Conservation (phyloP, 1,140 invertebrate genomes). For the Cyclargus thomasi region DNA sequence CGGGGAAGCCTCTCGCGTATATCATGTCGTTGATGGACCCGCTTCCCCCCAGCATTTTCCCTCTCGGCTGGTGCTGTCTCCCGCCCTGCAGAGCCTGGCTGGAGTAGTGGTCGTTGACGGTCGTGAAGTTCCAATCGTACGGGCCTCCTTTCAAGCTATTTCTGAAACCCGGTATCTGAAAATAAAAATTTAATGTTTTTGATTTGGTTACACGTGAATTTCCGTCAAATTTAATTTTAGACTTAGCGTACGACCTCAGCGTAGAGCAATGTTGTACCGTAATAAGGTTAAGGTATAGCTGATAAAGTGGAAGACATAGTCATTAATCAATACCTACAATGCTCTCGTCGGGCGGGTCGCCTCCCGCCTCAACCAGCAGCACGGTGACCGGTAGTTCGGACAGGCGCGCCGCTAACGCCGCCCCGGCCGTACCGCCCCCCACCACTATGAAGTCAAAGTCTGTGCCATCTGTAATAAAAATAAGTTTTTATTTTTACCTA, state of each 20-base stretch:
- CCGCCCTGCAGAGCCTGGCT: constrained; percentile 45
- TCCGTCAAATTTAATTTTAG: too few species aligned
- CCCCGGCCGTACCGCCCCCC: constrained; percentile 81
- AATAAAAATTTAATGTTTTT: constrained; percentile 5
- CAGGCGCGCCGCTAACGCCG: constrained; percentile 49
- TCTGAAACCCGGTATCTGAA: constrained; percentile 49
- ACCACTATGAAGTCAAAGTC: constrained; percentile 63
- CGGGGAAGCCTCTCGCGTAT: constrained; percentile 84
- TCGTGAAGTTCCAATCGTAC: constrained; percentile 62
- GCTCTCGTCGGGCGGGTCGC: constrained; percentile 47
- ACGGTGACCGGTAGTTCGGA: constrained; percentile 37
- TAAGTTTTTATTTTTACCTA: too few species aligned
- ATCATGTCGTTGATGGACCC: constrained; percentile 89
- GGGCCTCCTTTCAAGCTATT: constrained; percentile 36
- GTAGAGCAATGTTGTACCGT: too few species aligned
- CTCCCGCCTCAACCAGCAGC: constrained; percentile 52
- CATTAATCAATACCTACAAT: constrained; percentile 35
- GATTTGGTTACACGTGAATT: too few species aligned
- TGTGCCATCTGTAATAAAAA: constrained; percentile 38
- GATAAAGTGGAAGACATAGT: too few species aligned
- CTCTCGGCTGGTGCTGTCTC: constrained; percentile 62
- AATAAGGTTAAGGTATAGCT: too few species aligned
- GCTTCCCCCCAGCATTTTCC: constrained; percentile 81
- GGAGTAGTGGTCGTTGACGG: constrained; percentile 37
- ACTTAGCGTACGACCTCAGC: too few species aligned